These are phyloP conservation scores for Struthio camelus DNA, from an alignment of 2,113 vertebrate genomes.

Conservation along the genomic window DNA sequence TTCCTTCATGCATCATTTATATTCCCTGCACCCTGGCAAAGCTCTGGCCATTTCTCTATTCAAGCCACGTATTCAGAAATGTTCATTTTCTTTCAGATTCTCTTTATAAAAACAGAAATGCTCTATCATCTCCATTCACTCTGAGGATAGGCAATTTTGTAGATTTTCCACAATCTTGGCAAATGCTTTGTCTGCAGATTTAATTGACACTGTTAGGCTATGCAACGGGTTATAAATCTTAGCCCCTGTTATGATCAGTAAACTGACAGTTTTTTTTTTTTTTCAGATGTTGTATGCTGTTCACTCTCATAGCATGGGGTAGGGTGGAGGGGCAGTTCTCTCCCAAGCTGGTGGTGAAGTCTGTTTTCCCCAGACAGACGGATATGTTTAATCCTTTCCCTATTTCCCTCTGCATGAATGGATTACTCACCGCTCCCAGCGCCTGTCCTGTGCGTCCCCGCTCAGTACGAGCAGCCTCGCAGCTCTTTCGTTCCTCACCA, in stretches of 20 bases:
- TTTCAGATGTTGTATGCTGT: neutral
- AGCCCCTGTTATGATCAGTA: neutral
- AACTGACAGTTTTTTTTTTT: neutral
- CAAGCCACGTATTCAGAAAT: constrained; percentile 55
- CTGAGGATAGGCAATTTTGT: constrained; percentile 30
- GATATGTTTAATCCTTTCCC: neutral
- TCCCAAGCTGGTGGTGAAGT: neutral
- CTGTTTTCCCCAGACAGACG: neutral
- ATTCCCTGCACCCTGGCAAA: constrained; percentile 15
- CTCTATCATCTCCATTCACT: constrained; percentile 12
- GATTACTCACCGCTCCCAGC: neutral
- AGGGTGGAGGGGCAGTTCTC: neutral
- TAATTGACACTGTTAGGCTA: neutral
- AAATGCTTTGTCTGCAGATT: constrained; percentile 47
- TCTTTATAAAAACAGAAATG: constrained; percentile 51
- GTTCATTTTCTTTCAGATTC: constrained; percentile 57
- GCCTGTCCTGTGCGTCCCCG: neutral
- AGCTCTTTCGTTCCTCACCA: neutral
- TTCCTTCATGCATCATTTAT: constrained; percentile 61
- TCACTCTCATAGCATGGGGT: neutral
- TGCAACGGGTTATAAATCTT: constrained; percentile 29
- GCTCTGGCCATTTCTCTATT: constrained; percentile 42
- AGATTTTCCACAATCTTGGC: constrained; percentile 45
- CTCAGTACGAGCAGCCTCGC: rapidly evolving
- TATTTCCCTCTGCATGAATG: neutral